These are phyloP conservation scores for Trematomus loennbergii DNA, from an alignment of 2,113 vertebrate species.

Conservation along the genomic window DNA sequence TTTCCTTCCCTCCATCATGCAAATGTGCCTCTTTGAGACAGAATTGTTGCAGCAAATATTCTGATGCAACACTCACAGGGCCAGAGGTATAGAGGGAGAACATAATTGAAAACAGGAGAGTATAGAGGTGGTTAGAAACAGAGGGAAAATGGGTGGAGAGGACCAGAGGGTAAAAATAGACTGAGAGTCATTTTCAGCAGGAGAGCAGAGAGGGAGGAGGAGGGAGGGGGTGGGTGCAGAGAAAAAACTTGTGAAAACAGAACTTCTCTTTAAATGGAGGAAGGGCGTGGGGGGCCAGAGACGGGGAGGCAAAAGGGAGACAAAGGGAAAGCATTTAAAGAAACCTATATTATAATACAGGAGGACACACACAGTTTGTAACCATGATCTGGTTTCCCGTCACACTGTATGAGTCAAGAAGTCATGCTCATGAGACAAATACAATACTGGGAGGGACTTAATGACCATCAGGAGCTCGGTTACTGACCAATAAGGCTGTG, in stretches of 20 bases:
- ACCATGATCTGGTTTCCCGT: constrained; percentile 4
- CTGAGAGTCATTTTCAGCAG: constrained; percentile 81
- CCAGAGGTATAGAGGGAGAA: constrained; percentile 12
- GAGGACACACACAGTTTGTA: background rate
- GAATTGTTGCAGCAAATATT: constrained; percentile 32
- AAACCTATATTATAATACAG: constrained; percentile 7
- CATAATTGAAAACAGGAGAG: constrained; percentile 56
- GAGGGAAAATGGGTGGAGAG: constrained; percentile 78
- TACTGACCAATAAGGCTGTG: constrained; percentile 70
- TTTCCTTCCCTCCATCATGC: constrained; percentile 43
- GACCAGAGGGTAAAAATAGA: constrained; percentile 84
- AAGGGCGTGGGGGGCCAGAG: constrained; percentile 58
- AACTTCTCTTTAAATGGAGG: constrained; percentile 73
- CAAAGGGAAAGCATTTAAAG: constrained; percentile 24
- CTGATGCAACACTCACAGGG: constrained; percentile 50
- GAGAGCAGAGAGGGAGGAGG: constrained; percentile 58
- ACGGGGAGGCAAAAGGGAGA: constrained; percentile 32
- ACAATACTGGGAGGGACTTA: constrained; percentile 67
- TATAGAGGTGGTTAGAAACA: constrained; percentile 61
- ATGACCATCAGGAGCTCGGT: constrained; percentile 44
- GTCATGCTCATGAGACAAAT: constrained; percentile 51
- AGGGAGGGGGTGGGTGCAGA: constrained; percentile 46
- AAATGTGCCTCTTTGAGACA: constrained; percentile 46
- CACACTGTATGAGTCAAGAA: constrained; percentile 53
- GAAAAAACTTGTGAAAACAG: constrained; percentile 82